phyloP scores from a whole-genome alignment of 1,140 invertebrate genomes.

The Bombyx mandarina region DNA sequence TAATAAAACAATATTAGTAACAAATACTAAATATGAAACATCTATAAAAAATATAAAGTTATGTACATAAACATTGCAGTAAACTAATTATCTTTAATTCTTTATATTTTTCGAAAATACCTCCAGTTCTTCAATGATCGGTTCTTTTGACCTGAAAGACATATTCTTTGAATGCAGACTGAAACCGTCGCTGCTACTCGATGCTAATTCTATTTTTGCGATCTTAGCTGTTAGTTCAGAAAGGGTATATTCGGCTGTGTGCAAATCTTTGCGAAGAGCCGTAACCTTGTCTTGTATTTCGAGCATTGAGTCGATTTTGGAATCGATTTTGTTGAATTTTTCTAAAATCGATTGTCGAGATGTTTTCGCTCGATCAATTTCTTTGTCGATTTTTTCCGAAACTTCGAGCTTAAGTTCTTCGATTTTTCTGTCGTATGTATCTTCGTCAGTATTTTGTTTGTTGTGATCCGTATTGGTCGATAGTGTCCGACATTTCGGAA shows the following conservation, averaged over 20 bases:
- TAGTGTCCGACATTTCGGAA: conserved; percentile 45
- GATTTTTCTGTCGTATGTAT: conserved; percentile 36
- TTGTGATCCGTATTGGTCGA: conserved; percentile 43
- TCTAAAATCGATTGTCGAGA: conserved; percentile 32
- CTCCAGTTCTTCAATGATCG: conserved; percentile 14
- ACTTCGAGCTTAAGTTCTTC: conserved; percentile 39
- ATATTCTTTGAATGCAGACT: conserved; percentile 25
- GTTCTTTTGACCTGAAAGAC: conserved; percentile 12
- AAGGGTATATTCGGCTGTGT: conserved; percentile 25
- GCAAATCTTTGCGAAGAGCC: conserved; percentile 28
- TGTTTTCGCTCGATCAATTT: conserved; percentile 25
- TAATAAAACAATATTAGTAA: too few relatives aligned
- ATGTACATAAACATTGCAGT: neutral
- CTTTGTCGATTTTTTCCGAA: conserved; percentile 24
- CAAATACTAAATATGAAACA: too few relatives aligned
- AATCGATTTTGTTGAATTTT: conserved; percentile 38
- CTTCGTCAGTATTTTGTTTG: conserved; percentile 25
- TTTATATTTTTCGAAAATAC: conserved; percentile 3
- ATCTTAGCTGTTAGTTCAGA: conserved; percentile 28
- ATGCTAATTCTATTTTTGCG: conserved; percentile 22
- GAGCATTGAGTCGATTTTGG: conserved; percentile 44
- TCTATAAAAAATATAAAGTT: too few relatives aligned
- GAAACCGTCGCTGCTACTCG: conserved; percentile 13
- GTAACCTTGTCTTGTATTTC: conserved; percentile 32
- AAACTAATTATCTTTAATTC: neutral